Evolutionary conservation across 30 jellyfish, hydroid and myxozoan genomes (phyloP), one percentile per base, ranked within the genome.

Genomic region (Aurelia aurita): DNA sequence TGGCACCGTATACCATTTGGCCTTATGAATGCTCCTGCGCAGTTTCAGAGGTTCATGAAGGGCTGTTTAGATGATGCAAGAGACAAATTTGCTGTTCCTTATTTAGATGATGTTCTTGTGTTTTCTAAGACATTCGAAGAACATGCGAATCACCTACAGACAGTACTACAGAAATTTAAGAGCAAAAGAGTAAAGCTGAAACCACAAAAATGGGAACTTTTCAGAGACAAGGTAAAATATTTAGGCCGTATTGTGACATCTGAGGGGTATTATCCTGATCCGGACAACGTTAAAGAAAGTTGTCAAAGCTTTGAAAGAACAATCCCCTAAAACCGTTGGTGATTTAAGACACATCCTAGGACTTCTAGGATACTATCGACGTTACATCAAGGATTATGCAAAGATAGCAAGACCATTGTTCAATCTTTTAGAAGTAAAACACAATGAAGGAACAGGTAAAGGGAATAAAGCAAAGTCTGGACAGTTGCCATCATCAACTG

Each of bases 11-110:
- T 86, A 14, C 96, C 92, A 3, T 76, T 61, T 44, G 96, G 91
- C 49, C 64, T 72, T 26, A 74, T 29, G 74, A 78, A 76, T 86
- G 73, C 95, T 19, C 96, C 84, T 54, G 95, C 93, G 13, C 71
- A 35, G 64, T 85, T 85, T 55, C 93, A 69, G 69, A 12, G 89
- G 22, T 82, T 29, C 49, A 82, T 69, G 88, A 72, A 79, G 64
- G 90, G 75, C 80, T 51, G 77, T 79, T 65, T 79, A 15, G 81
- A 79, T 60, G 90, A 79, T 20, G 22, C 45, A 7, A 58, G 90
- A 62, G 95, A 85, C 77, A 63, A 85, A 51, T 85, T 85, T 28
- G 89, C 82, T 8, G 74, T 85, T 20, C 89, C 95, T 19, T 85
- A 72, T 68, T 64, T 85, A 12, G 89, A 85, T 61, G 95, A 85